Percentiles rank a stretch among this genome's conserved stretches.
Conservation (phyloP, 2,888 invertebrate genomes). For the Brachylomia viminalis region DNA sequence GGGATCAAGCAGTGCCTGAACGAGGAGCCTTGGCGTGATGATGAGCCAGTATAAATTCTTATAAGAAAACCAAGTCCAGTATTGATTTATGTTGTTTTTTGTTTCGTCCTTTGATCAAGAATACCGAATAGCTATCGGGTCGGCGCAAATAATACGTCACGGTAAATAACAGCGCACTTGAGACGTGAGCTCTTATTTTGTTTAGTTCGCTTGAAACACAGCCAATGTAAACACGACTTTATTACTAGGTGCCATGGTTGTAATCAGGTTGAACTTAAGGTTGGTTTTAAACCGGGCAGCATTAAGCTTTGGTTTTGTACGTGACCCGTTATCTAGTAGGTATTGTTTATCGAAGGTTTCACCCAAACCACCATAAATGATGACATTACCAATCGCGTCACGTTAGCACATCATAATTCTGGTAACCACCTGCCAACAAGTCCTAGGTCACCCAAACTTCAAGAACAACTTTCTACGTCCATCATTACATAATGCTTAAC, state of each 20-base stretch:
- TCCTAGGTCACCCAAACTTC: conserved; percentile 34
- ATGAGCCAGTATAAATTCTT: not conserved
- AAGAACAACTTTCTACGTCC: conserved; percentile 32
- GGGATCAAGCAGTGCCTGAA: not conserved
- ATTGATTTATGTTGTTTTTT: not conserved
- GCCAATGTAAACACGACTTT: too few relatives aligned
- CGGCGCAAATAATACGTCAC: too few relatives aligned
- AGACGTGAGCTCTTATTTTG: too few relatives aligned
- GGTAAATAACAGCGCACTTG: too few relatives aligned
- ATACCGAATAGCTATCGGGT: too few relatives aligned
- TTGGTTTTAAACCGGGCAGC: too few relatives aligned
- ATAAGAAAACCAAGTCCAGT: not conserved
- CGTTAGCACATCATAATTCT: conserved; percentile 48
- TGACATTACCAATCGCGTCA: conserved; percentile 7
- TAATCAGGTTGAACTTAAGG: too few relatives aligned
- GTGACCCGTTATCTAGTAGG: too few relatives aligned
- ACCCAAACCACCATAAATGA: not conserved
- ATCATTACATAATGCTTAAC: conserved; percentile 46
- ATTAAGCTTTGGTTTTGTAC: too few relatives aligned
- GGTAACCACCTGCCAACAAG: conserved; percentile 4
- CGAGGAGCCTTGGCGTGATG: not conserved
- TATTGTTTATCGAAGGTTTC: too few relatives aligned
- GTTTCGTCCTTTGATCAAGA: not conserved
- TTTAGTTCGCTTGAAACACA: too few relatives aligned
- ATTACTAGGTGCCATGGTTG: too few relatives aligned